Conservation (phyloP, 2,113 vertebrate species). For the Oceanodroma tethys region DNA sequence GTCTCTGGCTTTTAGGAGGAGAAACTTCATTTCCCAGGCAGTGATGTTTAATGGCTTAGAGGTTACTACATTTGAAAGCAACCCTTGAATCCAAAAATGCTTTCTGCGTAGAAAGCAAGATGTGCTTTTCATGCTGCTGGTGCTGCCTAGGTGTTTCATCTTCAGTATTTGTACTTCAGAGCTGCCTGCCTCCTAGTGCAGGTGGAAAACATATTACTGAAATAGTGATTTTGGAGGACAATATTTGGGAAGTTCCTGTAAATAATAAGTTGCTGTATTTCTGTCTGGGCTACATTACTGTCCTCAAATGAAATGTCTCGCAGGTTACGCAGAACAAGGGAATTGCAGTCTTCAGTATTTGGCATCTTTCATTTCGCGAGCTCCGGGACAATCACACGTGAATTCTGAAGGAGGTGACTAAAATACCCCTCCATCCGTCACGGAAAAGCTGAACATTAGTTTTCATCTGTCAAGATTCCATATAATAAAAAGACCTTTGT, state of each 20-base stretch:
- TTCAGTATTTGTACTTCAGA: background rate
- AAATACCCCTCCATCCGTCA: background rate
- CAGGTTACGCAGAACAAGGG: background rate
- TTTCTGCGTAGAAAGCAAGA: background rate
- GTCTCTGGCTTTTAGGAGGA: background rate
- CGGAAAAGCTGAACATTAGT: background rate
- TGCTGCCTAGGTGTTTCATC: background rate
- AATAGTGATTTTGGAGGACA: background rate
- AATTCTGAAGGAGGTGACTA: background rate
- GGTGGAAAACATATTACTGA: background rate
- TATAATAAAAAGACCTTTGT: background rate
- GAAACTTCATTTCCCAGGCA: background rate
- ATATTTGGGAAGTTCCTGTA: background rate
- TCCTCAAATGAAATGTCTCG: background rate
- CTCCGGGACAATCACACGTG: fast-evolving
- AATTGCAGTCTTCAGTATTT: background rate
- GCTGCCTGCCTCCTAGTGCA: background rate
- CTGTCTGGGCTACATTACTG: background rate
- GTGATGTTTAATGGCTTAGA: background rate
- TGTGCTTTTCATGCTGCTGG: background rate
- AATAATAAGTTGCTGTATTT: background rate
- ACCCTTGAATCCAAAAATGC: background rate
- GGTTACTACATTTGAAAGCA: background rate
- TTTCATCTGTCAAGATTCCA: background rate
- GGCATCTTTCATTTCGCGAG: background rate